Conservation (phyloP, 2,888 invertebrate genomes). For the Tetrapedia diversipes region DNA sequence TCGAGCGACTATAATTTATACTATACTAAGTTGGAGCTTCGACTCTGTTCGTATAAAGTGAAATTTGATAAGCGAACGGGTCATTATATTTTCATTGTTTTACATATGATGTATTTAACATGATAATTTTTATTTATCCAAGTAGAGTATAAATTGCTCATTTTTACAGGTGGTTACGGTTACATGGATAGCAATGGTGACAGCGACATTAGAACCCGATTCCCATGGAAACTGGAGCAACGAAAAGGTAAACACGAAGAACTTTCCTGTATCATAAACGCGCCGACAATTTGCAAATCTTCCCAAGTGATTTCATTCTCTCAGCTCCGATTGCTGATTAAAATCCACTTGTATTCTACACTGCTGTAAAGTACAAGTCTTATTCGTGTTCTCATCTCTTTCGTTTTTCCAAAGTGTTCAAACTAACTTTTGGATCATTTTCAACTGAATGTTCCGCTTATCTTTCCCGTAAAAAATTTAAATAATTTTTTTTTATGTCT, state of each 20-base stretch:
- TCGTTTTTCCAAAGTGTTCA: too few relatives aligned
- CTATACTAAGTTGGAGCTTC: not conserved
- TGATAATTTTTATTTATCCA: not conserved
- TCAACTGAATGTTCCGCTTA: too few relatives aligned
- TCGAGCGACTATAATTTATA: not conserved
- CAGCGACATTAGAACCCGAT: constrained; percentile 52
- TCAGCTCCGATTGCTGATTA: constrained; percentile 11
- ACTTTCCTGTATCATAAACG: constrained; percentile 36
- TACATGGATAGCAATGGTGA: constrained; percentile 48
- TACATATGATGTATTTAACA: not conserved
- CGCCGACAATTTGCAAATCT: constrained; percentile 14
- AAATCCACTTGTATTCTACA: not conserved
- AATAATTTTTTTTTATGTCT: too few relatives aligned
- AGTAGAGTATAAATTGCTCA: not conserved
- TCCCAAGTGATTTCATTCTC: constrained; percentile 40
- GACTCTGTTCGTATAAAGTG: not conserved
- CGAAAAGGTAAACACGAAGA: constrained; percentile 57
- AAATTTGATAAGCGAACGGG: not conserved
- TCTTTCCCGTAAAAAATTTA: too few relatives aligned
- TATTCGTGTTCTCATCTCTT: not conserved
- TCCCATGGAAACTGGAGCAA: constrained; percentile 52
- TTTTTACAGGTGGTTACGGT: constrained; percentile 47
- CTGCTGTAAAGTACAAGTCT: not conserved
- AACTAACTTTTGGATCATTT: not conserved
- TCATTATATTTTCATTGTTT: not conserved